Evolutionary conservation across 2,113 vertebrate species (phyloP), one percentile per base, ranked within the genome.

Genomic region (Tapirus terrestris): DNA sequence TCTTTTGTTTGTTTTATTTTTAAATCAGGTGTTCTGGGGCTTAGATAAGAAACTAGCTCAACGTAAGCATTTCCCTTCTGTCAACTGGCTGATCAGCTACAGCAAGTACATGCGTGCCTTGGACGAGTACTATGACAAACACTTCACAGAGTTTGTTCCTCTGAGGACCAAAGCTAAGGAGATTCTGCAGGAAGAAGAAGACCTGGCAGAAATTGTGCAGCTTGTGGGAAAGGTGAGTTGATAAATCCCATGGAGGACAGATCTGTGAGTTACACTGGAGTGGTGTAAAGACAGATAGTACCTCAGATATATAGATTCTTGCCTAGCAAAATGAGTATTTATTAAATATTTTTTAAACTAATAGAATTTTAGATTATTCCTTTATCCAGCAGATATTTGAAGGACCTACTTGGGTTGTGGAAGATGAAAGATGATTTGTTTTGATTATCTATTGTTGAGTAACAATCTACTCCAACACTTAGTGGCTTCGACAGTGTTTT

Each of bases 41-140:
- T 98, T 99, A 98, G 99, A 99, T 99, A 99, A 99, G 98, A 99
- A 99, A 98, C 98, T 99, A 98, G 99, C 99, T 70, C 99, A 99
- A 97, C 99, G 99, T 96, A 99, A 99, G 97, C 99, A 99, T 98
- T 99, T 99, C 96, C 99, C 99, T 0, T 99, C 99, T 3, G 99
- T 99, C 80, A 99, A 99, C 97, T 99, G 99, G 99, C 99, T 99
- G 77, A 99, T 99, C 99, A 99, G 99, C 98, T 99, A 99, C 99
- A 99, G 99, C 98, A 99, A 99, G 97, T 99, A 99, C 98, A 99
- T 99, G 0, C 99, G 99, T 21, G 99, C 99, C 5, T 98, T 99
- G 96, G 99, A 99, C 0, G 99, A 99, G 97, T 99, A 99, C 97
- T 99, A 99, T 0, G 99, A 99, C 99, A 99, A 99, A 89, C 99